A percentile compares a stretch with the other conserved stretches of the same genome.
These are phyloP conservation scores for Centropus unirufus DNA, from an alignment of 2,113 vertebrate species.

Conservation along the genomic window DNA sequence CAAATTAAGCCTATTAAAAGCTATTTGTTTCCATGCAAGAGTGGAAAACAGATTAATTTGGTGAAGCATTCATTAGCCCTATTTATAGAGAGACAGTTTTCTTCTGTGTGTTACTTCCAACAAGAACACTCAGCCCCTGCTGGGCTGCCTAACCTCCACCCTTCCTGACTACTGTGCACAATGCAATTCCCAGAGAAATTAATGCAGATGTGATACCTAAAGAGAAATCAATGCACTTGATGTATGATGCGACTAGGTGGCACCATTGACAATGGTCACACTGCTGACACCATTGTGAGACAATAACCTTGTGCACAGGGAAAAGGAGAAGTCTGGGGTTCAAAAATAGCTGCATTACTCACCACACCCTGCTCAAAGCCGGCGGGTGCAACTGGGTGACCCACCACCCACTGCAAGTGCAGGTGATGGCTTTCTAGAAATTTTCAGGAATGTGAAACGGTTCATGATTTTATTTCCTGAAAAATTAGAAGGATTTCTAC, in stretches of 20 bases:
- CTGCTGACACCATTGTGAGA: background rate
- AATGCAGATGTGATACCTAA: background rate
- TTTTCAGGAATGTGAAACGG: background rate
- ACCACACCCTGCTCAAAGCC: background rate
- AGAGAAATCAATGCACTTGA: background rate
- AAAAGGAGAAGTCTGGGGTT: background rate
- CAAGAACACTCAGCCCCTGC: background rate
- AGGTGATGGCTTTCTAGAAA: background rate
- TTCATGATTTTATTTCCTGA: background rate
- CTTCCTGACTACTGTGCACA: background rate
- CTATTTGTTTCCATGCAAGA: background rate
- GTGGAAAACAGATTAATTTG: conserved; percentile 8
- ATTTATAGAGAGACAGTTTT: background rate
- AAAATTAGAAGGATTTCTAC: background rate
- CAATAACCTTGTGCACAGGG: background rate
- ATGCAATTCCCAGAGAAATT: background rate
- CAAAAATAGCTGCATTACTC: background rate
- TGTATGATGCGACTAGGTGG: background rate
- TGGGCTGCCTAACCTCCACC: background rate
- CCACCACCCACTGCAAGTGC: background rate
- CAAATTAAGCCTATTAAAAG: conserved; percentile 22
- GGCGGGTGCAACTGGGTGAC: background rate
- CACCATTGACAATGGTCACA: background rate
- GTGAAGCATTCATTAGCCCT: background rate
- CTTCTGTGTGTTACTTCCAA: background rate